phyloP scores from a whole-genome alignment of 92 coral and sea anemone species.

The Bergia sp. region DNA sequence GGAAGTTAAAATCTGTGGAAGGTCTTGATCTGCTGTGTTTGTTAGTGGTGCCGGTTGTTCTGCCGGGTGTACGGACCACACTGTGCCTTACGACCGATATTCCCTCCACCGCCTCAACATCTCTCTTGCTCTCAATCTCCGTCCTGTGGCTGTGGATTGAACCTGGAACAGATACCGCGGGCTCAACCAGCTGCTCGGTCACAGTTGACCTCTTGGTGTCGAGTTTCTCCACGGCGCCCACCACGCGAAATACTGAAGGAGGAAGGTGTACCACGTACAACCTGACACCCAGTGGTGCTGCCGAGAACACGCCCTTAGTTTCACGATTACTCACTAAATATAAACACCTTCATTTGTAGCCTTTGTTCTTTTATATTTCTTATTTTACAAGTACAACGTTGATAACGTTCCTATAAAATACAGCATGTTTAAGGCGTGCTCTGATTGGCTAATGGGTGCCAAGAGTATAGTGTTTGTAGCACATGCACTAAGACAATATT shows the following conservation, averaged over 20 bases:
- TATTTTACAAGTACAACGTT: no score
- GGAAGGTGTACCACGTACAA: slow-evolving; percentile 35
- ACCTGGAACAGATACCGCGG: background rate
- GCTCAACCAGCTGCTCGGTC: slow-evolving; percentile 4
- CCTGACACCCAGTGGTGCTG: slow-evolving; percentile 19
- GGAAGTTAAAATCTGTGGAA: background rate
- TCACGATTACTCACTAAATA: background rate
- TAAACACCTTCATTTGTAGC: no score
- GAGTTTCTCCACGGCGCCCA: slow-evolving; percentile 30
- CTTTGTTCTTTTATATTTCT: no score
- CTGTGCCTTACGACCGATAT: slow-evolving; percentile 7
- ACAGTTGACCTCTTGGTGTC: slow-evolving; percentile 30
- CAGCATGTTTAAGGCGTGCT: no score
- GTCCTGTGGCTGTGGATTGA: background rate
- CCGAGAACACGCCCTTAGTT: background rate
- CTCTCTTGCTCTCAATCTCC: slow-evolving; percentile 35
- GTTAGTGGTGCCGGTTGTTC: slow-evolving; percentile 1
- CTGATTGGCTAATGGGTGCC: no score
- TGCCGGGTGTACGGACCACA: background rate
- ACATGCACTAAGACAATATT: no score
- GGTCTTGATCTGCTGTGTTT: slow-evolving; percentile 9
- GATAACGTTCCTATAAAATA: no score
- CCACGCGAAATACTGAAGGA: slow-evolving; percentile 20
- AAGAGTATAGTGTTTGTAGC: no score
- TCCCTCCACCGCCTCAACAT: slow-evolving; percentile 22